Evolutionary conservation across 2,797 vertebrate genomes (phyloP).

Genomic region (Tokudaia tokunoshimensis): DNA sequence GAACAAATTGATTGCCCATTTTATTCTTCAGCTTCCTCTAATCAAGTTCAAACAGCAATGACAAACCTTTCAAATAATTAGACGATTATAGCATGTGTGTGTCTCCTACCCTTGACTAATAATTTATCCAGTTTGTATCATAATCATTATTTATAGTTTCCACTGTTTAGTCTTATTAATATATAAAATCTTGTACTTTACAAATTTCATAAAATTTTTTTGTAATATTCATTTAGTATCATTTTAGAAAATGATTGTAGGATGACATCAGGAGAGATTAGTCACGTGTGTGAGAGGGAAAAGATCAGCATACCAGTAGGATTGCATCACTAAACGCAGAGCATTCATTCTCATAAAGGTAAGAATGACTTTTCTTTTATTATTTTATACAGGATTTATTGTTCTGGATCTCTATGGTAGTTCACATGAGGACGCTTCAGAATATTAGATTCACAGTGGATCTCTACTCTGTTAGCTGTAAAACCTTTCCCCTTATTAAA

Average conservation of each 20-base stretch:
- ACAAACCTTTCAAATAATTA: not conserved
- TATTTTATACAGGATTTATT: not conserved
- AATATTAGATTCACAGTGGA: not conserved
- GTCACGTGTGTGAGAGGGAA: not conserved
- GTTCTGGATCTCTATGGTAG: not conserved
- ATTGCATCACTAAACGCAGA: not conserved
- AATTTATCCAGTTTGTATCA: not conserved
- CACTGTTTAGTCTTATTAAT: not conserved
- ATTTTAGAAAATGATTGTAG: not conserved
- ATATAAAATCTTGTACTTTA: not conserved
- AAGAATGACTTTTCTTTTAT: no score
- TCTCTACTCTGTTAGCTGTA: not conserved
- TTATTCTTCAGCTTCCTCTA: not conserved
- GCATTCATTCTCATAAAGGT: not conserved
- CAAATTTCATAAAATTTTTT: not conserved
- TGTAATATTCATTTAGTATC: not conserved
- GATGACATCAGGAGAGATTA: not conserved
- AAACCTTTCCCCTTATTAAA: conserved; percentile 17
- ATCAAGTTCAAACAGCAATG: not conserved
- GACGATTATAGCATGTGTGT: not conserved
- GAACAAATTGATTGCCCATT: not conserved
- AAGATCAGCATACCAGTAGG: not conserved
- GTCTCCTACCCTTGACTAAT: not conserved
- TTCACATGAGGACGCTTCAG: not conserved
- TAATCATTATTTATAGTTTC: not conserved